phyloP scores from a whole-genome alignment of 2,797 vertebrate species.

The Salarias fasciatus region DNA sequence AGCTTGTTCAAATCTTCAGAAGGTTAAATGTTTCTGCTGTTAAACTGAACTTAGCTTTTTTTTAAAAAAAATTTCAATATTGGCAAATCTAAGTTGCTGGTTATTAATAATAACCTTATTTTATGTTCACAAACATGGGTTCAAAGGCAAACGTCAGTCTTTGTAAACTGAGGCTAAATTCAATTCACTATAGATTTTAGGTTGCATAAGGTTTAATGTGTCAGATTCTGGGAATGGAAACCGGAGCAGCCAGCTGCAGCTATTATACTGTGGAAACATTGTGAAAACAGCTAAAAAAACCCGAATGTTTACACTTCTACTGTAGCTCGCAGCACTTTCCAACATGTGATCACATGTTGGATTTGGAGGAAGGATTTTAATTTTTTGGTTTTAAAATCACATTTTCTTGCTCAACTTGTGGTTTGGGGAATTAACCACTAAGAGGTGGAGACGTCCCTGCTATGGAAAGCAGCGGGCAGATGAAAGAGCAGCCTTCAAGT shows the following conservation, averaged over 20 bases:
- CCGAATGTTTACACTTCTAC: background rate
- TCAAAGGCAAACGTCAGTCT: too few species aligned
- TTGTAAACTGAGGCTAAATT: background rate
- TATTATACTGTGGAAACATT: too few species aligned
- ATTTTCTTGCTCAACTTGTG: background rate
- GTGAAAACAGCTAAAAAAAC: background rate
- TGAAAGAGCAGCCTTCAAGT: constrained; percentile 10
- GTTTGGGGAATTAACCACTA: background rate
- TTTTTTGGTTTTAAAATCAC: constrained; percentile 5
- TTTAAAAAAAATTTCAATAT: too few species aligned
- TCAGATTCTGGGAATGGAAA: background rate
- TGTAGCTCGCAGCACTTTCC: background rate
- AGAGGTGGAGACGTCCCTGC: background rate
- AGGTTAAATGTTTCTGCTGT: too few species aligned
- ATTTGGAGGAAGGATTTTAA: background rate
- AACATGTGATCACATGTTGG: background rate
- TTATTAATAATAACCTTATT: too few species aligned
- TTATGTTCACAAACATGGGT: too few species aligned
- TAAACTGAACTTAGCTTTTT: too few species aligned
- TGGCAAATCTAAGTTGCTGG: too few species aligned
- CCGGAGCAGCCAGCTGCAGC: background rate
- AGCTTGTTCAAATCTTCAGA: too few species aligned
- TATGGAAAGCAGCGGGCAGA: background rate
- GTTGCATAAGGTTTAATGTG: background rate
- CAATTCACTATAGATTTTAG: too few species aligned